A percentile compares a stretch with the other conserved stretches of the same genome.
phyloP scores from a whole-genome alignment of 2,113 vertebrate genomes.

The Heterotis niloticus region DNA sequence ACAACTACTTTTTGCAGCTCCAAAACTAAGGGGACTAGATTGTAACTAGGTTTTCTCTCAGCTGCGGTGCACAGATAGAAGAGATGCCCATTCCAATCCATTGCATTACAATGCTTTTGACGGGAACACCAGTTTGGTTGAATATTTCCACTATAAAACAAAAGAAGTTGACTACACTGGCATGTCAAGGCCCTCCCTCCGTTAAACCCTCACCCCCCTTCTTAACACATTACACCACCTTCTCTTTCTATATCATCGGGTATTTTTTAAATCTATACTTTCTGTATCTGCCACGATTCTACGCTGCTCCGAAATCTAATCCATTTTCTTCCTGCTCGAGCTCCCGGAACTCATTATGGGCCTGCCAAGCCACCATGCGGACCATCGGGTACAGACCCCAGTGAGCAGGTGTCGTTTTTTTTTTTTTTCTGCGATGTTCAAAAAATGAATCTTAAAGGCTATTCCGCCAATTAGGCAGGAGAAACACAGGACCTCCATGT shows the following conservation, averaged over 20 bases:
- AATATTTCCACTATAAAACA: too few relatives aligned
- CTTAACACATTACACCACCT: too few relatives aligned
- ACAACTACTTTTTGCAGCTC: too few relatives aligned
- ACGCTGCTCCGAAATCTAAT: not conserved
- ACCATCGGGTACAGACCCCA: not conserved
- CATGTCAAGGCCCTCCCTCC: too few relatives aligned
- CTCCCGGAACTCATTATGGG: slow-evolving; percentile 16
- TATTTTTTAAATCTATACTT: not conserved
- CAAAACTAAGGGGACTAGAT: too few relatives aligned
- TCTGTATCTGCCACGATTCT: not conserved
- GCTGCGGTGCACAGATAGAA: too few relatives aligned
- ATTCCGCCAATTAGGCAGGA: slow-evolving; percentile 19
- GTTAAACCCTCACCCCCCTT: too few relatives aligned
- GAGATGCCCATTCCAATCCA: too few relatives aligned
- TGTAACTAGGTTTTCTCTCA: too few relatives aligned
- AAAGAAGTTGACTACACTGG: too few relatives aligned
- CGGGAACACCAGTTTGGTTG: too few relatives aligned
- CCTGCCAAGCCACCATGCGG: not conserved
- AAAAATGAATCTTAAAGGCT: slow-evolving; percentile 10
- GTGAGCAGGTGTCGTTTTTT: not conserved
- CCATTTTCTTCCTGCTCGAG: not conserved
- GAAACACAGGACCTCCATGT: slow-evolving; percentile 1
- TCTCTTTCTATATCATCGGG: not conserved
- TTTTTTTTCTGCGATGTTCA: not conserved
- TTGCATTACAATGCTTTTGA: too few relatives aligned